Base-by-base conservation (phyloP, 2,888 invertebrate species). In the Amblyjoppa fuscipennis region DNA sequence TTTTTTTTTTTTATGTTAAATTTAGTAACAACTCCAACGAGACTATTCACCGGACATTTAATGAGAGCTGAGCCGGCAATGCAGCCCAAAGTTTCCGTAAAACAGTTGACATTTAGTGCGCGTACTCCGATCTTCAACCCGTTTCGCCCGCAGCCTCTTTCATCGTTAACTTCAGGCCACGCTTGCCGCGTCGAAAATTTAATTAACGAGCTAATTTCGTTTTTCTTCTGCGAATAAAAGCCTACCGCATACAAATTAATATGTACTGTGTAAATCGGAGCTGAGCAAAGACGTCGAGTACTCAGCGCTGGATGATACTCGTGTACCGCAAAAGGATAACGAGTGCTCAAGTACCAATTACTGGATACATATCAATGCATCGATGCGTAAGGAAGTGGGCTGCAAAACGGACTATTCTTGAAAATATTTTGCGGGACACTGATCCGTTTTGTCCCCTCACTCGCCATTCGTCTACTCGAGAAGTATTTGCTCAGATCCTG, bases 191-290 rank as follows among this genome's bases (percentile, higher is more conserved):
- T 64, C 9, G n/a, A 64, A 31, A 61, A 25, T 25, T 16, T 4
- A 16, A 64, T 34, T 28, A 64, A 34, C 31, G 64, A n/a, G 34
- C 34, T 16, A 34, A 31, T 34, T 64, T 64, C 31, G 2, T 34
- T 16, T 31, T 64, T 16, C 16, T 25, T 25, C 28, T 28, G 64
- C 64, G 64, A 34, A 61, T 16, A 13, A 31, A 31, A 61, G 61
- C 31, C 64, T 34, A 64, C 64, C 3, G 64, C 64, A 68, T 78
- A 13, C 51, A 78, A 51, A 31, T 73, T 31, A 53, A 74, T 59
- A 11, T 59, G 41, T 68, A 20, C 20, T 45, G 66, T 56, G 13
- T 49, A 13, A 49, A 16, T 49, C 13, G 45, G 45, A 49, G 45
- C 45, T 49, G 45, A 5, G 45, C 13, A 49, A 49, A 49, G 13